Percentiles rank a stretch among this genome's conserved stretches.
These are phyloP conservation scores for Pseudorhombus dupliciocellatus DNA, from an alignment of 2,113 vertebrate species.

Conservation along the genomic window DNA sequence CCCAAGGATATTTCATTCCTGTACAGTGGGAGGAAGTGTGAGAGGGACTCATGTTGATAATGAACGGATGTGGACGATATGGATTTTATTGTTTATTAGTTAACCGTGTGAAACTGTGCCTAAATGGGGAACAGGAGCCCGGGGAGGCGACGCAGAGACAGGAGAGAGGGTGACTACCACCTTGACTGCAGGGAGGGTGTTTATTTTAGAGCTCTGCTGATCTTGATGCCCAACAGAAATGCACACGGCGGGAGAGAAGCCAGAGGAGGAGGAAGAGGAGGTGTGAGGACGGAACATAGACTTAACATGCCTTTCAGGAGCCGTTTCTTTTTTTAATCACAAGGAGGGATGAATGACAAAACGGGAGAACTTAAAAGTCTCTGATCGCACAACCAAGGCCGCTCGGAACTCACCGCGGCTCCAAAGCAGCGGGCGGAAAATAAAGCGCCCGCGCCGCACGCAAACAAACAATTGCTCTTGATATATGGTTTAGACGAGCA, in stretches of 20 bases:
- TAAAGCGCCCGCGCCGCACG: not conserved
- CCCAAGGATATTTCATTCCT: too few relatives aligned
- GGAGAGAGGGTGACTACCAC: conserved; percentile 38
- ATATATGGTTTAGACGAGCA: too few relatives aligned
- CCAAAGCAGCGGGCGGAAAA: too few relatives aligned
- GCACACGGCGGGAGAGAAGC: not conserved
- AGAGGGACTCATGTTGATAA: too few relatives aligned
- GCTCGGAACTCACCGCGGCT: conserved; percentile 9
- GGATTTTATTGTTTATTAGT: too few relatives aligned
- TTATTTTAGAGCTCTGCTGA: conserved; percentile 36
- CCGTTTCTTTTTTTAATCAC: conserved; percentile 8
- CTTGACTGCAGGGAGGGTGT: conserved; percentile 27
- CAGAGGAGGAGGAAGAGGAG: conserved; percentile 4
- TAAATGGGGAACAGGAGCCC: too few relatives aligned
- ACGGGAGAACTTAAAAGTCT: conserved; percentile 2
- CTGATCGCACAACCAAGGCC: conserved; percentile 9
- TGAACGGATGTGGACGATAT: too few relatives aligned
- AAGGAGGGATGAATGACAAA: not conserved
- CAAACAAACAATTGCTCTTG: not conserved
- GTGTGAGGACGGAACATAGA: conserved; percentile 12
- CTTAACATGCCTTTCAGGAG: not conserved
- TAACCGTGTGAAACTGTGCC: too few relatives aligned
- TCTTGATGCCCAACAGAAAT: conserved; percentile 32
- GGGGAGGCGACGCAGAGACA: not conserved
- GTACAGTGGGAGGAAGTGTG: too few relatives aligned